Percentiles rank a stretch among this genome's conserved stretches.
Evolutionary conservation across 2,797 vertebrate genomes (phyloP).

Genomic region (Hipposideros larvatus): DNA sequence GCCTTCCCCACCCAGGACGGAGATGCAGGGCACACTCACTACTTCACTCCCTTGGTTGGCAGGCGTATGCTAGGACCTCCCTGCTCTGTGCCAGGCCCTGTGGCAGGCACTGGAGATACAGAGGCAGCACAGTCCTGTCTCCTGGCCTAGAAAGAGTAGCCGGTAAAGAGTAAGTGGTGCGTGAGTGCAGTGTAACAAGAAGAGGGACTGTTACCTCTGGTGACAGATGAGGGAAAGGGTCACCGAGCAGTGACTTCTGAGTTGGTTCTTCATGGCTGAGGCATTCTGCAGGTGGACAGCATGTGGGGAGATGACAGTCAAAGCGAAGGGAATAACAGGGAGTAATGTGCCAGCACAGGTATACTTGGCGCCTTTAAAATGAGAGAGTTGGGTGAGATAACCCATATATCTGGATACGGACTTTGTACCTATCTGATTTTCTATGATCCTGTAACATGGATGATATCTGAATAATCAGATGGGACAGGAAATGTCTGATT

Average conservation of each 20-base stretch:
- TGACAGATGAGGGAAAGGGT: neutral
- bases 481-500: neutral
- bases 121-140: neutral
- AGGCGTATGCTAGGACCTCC: neutral
- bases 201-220: neutral
- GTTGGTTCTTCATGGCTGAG: neutral
- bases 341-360: too few species aligned
- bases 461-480: neutral
- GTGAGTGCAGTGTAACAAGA: neutral
- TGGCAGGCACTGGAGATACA: neutral
- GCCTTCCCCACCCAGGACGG: neutral
- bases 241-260: neutral
- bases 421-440: neutral
- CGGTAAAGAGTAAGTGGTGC: accelerated
- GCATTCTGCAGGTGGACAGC: neutral
- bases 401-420: neutral
- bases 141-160: neutral
- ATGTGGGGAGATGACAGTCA: neutral
- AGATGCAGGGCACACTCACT: neutral
- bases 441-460: neutral
- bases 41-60: accelerated
- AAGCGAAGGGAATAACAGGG: neutral
- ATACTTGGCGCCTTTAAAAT: neutral
- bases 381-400: neutral
- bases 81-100: neutral